phyloP scores from a whole-genome alignment of 2,113 vertebrate species.

The Malurus cyaneus region DNA sequence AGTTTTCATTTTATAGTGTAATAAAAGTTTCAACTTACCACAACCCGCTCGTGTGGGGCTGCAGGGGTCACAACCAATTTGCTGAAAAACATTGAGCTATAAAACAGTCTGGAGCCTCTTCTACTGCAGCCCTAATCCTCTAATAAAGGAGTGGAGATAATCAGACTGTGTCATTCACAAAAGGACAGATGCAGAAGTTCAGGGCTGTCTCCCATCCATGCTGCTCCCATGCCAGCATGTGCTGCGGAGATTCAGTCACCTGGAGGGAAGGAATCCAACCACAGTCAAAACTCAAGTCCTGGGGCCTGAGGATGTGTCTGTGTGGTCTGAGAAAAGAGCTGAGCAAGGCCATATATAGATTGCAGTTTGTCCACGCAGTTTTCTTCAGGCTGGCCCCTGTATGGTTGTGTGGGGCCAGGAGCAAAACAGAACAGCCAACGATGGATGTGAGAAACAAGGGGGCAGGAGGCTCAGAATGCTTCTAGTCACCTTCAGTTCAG shows the following conservation, averaged over 20 bases:
- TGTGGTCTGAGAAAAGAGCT: not conserved
- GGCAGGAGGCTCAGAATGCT: not conserved
- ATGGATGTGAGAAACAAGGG: not conserved
- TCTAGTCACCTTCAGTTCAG: not conserved
- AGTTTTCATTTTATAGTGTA: constrained; percentile 14
- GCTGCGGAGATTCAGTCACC: not conserved
- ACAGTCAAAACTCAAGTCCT: not conserved
- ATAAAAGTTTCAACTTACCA: constrained; percentile 40
- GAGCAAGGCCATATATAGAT: not conserved
- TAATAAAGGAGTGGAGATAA: not conserved
- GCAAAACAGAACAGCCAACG: not conserved
- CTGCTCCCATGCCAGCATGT: not conserved
- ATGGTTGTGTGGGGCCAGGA: not conserved
- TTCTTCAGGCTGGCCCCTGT: not conserved
- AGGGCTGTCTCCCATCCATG: not conserved
- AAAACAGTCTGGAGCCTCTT: constrained; percentile 28
- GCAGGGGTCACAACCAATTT: not conserved
- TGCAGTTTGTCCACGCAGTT: not conserved
- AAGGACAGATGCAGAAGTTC: not conserved
- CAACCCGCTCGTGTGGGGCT: not conserved
- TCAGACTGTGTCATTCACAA: not conserved
- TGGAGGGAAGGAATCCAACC: not conserved
- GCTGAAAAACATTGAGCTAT: not conserved
- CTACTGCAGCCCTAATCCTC: not conserved
- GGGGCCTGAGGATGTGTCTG: not conserved